Evolutionary conservation across 2,888 invertebrate species (phyloP).

Genomic region (Acronicta aceris): DNA sequence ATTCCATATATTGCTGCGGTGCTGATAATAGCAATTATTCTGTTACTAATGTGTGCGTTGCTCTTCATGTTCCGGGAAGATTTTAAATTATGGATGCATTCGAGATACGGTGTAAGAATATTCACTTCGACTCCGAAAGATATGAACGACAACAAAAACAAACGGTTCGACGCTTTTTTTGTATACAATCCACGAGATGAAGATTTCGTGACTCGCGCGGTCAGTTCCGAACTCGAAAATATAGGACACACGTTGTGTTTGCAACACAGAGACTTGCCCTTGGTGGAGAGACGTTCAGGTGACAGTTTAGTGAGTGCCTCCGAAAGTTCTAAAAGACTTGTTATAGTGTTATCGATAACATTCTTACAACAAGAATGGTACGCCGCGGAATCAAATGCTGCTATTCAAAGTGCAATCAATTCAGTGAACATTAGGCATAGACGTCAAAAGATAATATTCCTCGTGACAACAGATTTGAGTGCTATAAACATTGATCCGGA

Average conservation of each 20-base stretch:
- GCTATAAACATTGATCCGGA: constrained; percentile 93
- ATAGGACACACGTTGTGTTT: constrained; percentile 90
- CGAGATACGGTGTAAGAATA: constrained; percentile 93
- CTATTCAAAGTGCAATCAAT: constrained; percentile 92
- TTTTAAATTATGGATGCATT: constrained; percentile 94
- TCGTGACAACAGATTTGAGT: constrained; percentile 88
- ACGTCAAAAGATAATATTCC: constrained; percentile 89
- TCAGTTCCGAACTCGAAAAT: constrained; percentile 93
- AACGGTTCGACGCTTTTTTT: constrained; percentile 96
- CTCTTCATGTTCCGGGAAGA: constrained; percentile 93
- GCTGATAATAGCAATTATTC: constrained; percentile 91
- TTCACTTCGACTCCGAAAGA: constrained; percentile 90
- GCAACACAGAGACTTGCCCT: constrained; percentile 91
- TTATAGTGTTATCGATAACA: constrained; percentile 94
- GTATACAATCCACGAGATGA: constrained; percentile 95
- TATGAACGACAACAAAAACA: constrained; percentile 90
- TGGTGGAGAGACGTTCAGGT: constrained; percentile 89
- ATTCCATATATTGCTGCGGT: constrained; percentile 93
- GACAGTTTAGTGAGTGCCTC: constrained; percentile 88
- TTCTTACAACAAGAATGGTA: constrained; percentile 96
- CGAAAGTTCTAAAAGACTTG: constrained; percentile 92
- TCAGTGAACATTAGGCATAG: constrained; percentile 91
- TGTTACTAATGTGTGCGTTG: constrained; percentile 91
- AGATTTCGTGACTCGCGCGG: constrained; percentile 91
- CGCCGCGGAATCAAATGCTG: constrained; percentile 94